Percentiles rank a stretch among this genome's conserved stretches.
phyloP scores from a whole-genome alignment of 2,888 invertebrate species.

The Caenorhabditis parvicauda region DNA sequence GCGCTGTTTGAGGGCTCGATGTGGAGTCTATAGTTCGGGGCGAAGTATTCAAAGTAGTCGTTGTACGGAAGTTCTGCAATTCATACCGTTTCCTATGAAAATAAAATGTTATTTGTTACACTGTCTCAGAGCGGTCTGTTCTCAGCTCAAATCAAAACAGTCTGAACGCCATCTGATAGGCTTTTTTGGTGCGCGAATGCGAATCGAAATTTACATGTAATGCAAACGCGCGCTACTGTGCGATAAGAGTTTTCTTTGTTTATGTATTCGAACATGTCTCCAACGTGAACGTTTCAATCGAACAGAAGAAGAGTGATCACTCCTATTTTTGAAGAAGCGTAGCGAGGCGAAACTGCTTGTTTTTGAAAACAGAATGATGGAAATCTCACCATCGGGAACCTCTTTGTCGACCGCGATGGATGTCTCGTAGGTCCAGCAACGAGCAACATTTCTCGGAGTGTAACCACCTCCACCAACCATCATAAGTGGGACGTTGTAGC shows the following conservation, averaged over 20 bases:
- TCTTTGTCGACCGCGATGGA: constrained; percentile 67
- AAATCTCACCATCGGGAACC: constrained; percentile 41
- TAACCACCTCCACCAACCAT: constrained; percentile 85
- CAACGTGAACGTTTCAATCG: neutral
- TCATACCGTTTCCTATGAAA: neutral
- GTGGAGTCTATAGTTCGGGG: constrained; percentile 56
- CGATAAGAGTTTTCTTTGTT: too few relatives aligned
- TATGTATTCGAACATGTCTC: too few relatives aligned
- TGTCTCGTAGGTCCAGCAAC: constrained; percentile 97
- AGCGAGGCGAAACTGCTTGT: too few relatives aligned
- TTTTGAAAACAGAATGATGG: too few relatives aligned
- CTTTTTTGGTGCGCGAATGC: too few relatives aligned
- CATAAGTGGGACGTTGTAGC: constrained; percentile 91
- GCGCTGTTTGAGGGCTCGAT: constrained; percentile 47
- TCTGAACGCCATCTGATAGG: too few relatives aligned
- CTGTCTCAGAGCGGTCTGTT: too few relatives aligned
- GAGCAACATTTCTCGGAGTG: constrained; percentile 56
- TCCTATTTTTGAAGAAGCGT: too few relatives aligned
- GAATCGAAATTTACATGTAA: neutral
- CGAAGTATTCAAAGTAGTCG: constrained; percentile 57
- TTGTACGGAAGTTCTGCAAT: constrained; percentile 56
- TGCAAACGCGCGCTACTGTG: too few relatives aligned
- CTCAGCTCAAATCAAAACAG: too few relatives aligned
- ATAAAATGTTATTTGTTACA: too few relatives aligned
- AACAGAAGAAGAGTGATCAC: too few relatives aligned